Evolutionary conservation across 2,797 vertebrate species (phyloP).

Genomic region (Chloroceryle amazona): DNA sequence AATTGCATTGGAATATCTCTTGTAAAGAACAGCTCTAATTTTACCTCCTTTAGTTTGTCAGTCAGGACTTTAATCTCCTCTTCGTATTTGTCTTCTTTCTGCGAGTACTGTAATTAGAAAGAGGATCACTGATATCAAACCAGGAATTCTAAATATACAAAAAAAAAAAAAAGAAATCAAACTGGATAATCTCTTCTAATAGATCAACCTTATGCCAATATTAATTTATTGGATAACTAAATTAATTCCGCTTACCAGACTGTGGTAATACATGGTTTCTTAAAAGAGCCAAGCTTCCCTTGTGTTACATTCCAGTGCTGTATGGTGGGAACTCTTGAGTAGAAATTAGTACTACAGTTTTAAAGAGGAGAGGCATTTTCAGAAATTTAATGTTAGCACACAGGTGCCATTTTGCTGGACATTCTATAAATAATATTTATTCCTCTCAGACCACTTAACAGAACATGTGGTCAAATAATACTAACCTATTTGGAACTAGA

Average conservation of each 20-base stretch:
- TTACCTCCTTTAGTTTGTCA: slow-evolving; percentile 99
- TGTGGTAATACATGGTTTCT: background rate
- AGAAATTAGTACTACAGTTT: background rate
- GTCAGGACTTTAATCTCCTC: slow-evolving; percentile 99
- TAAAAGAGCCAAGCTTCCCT: background rate
- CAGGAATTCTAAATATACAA: background rate
- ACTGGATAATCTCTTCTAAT: background rate
- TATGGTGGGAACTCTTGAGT: background rate
- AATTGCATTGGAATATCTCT: background rate
- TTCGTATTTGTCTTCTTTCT: slow-evolving; percentile 99
- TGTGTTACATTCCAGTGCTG: background rate
- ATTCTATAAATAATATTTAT: background rate
- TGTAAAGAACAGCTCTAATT: slow-evolving; percentile 44
- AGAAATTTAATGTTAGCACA: background rate
- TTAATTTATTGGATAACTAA: background rate
- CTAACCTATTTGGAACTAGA: background rate
- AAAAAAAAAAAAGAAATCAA: rapidly evolving
- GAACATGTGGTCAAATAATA: background rate
- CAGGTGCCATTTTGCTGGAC: background rate
- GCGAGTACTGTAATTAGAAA: slow-evolving; percentile 92
- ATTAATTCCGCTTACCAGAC: background rate
- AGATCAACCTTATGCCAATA: background rate
- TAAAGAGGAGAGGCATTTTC: background rate
- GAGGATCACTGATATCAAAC: slow-evolving; percentile 58
- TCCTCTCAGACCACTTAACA: background rate